Conservation (phyloP, 2,113 vertebrate genomes). For the Gasterosteus aculeatus region DNA sequence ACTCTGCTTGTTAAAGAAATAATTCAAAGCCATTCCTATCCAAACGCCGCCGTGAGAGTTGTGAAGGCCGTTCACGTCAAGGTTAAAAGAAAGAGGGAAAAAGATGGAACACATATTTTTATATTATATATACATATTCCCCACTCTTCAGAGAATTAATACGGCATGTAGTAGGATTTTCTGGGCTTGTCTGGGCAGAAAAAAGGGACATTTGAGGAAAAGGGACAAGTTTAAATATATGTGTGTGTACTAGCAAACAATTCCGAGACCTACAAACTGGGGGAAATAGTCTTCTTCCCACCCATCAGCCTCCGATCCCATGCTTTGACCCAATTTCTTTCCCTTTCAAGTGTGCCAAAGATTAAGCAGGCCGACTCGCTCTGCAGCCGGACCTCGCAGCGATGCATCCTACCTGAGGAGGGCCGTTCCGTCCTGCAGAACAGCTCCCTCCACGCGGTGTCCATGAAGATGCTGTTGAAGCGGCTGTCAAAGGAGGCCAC, state of each 20-base stretch:
- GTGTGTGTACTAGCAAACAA: constrained; percentile 3
- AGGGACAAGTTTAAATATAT: background rate
- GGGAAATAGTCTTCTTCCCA: constrained; percentile 25
- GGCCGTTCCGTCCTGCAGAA: constrained; percentile 82
- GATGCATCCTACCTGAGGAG: constrained; percentile 67
- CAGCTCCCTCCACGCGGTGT: constrained; percentile 83
- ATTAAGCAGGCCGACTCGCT: constrained; percentile 31
- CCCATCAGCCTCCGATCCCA: constrained; percentile 52
- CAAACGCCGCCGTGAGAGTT: background rate
- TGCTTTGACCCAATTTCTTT: constrained; percentile 46
- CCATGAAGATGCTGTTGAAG: constrained; percentile 84
- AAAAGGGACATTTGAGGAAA: constrained; percentile 18
- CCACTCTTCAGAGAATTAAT: too few relatives aligned
- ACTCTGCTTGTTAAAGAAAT: background rate
- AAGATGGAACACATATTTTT: background rate
- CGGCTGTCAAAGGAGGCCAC: constrained; percentile 82
- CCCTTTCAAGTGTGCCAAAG: constrained; percentile 53
- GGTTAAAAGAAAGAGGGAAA: background rate
- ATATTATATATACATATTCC: background rate
- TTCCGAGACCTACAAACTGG: background rate
- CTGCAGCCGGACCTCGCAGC: constrained; percentile 18
- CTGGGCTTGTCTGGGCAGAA: constrained; percentile 23
- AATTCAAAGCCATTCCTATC: background rate
- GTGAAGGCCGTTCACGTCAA: background rate
- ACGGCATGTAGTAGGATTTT: background rate